Conservation (phyloP, 2,113 vertebrate genomes). For the Varanus salvator region DNA sequence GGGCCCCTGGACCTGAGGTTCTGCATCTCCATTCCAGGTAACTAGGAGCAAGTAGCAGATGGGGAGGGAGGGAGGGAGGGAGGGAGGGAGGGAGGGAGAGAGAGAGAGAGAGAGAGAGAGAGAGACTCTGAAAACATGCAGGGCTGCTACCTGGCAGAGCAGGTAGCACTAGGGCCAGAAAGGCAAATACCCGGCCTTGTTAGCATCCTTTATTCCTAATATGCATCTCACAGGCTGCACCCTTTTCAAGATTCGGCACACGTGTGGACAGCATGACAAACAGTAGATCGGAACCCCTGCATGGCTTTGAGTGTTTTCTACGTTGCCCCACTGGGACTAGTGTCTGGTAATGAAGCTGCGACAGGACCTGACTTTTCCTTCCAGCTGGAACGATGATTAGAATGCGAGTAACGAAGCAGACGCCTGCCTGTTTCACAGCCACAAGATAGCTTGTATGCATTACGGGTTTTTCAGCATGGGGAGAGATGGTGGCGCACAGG, state of each 20-base stretch:
- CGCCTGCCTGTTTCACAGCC: neutral
- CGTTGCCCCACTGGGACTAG: neutral
- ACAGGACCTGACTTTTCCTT: slow-evolving; percentile 7
- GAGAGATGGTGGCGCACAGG: neutral
- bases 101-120: too few relatives aligned
- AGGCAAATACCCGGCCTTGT: neutral
- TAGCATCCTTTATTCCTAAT: neutral
- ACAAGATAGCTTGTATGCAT: neutral
- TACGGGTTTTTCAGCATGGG: neutral
- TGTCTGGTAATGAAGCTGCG: slow-evolving; percentile 20
- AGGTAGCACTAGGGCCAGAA: neutral
- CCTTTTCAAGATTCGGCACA: slow-evolving; percentile 30
- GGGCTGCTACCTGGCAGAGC: neutral
- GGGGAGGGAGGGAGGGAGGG: too few relatives aligned
- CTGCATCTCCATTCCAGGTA: neutral
- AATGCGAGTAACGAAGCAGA: neutral
- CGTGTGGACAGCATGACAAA: slow-evolving; percentile 13
- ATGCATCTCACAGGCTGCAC: neutral
- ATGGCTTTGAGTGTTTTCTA: slow-evolving; percentile 37
- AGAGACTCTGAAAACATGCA: neutral
- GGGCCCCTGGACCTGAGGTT: neutral
- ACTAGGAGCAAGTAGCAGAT: neutral
- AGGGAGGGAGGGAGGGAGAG: too few relatives aligned
- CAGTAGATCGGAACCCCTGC: slow-evolving; percentile 7
- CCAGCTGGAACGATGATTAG: neutral